A percentile compares a stretch with the other conserved stretches of the same genome.
Evolutionary conservation across 2,797 vertebrate genomes (phyloP).

Genomic region (Smutsia temminckii): DNA sequence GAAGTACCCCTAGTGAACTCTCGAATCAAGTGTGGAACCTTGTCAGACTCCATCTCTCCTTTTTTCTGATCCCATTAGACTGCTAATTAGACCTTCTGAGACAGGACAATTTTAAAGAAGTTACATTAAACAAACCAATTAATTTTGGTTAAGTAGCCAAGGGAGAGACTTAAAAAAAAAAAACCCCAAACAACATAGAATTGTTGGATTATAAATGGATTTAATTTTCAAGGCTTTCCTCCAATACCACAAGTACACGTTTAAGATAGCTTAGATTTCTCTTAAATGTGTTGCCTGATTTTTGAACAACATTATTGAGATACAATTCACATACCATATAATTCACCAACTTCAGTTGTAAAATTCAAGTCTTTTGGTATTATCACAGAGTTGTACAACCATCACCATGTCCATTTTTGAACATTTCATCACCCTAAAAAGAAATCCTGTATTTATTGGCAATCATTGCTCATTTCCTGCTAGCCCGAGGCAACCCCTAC

Average conservation of each 20-base stretch:
- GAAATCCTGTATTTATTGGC: neutral
- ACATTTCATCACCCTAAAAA: neutral
- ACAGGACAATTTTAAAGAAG: neutral
- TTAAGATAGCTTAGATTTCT: neutral
- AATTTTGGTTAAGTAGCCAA: neutral
- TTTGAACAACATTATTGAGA: conserved; percentile 9
- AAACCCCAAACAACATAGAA: neutral
- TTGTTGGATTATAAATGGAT: neutral
- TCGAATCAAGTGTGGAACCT: neutral
- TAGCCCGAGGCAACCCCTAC: neutral
- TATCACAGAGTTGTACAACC: neutral
- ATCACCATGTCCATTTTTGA: neutral
- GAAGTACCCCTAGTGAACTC: neutral
- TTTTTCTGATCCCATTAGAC: neutral
- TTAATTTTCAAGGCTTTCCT: conserved; percentile 21
- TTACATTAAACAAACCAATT: neutral
- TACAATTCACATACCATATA: neutral
- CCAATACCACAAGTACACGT: neutral
- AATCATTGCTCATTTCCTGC: neutral
- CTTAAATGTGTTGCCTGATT: neutral
- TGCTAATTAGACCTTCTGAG: conserved; percentile 7
- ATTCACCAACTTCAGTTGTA: neutral
- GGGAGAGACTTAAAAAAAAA: neutral
- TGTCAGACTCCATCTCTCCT: neutral
- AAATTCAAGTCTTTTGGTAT: neutral